Conservation (phyloP, 2,888 invertebrate genomes). For the Hoplodrina ambigua region DNA sequence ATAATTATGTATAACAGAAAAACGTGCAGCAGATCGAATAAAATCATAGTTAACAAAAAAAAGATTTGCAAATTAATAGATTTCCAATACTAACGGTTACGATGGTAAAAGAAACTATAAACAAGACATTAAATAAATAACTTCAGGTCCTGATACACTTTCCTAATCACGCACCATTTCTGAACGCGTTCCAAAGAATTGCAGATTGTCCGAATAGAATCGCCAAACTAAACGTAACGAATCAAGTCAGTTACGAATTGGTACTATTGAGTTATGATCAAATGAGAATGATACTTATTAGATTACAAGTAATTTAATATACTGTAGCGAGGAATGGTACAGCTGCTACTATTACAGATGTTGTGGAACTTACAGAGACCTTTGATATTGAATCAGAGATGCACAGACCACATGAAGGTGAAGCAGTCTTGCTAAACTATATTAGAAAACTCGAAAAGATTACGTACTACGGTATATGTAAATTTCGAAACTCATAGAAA, state of each 20-base stretch:
- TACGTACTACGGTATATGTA: neutral
- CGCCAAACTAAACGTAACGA: constrained; percentile 49
- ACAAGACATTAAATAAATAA: neutral
- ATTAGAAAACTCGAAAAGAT: neutral
- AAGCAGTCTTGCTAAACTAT: neutral
- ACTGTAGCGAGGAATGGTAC: constrained; percentile 25
- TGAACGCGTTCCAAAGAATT: constrained; percentile 38
- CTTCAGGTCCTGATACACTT: neutral
- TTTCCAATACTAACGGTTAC: neutral
- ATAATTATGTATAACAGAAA: neutral
- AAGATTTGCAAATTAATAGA: neutral
- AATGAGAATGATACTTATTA: constrained; percentile 59
- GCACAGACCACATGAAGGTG: neutral
- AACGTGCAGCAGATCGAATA: no score
- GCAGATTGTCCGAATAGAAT: constrained; percentile 47
- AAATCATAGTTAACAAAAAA: neutral
- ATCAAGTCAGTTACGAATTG: constrained; percentile 44
- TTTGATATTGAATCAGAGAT: constrained; percentile 16
- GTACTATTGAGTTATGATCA: constrained; percentile 55
- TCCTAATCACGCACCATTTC: constrained; percentile 3
- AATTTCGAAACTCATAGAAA: constrained; percentile 12
- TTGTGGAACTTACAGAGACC: constrained; percentile 13
- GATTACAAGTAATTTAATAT: constrained; percentile 60
- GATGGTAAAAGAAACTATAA: neutral
- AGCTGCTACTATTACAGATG: constrained; percentile 27